phyloP scores from a whole-genome alignment of 2,888 invertebrate species.

The Drosophila niveifrons region DNA sequence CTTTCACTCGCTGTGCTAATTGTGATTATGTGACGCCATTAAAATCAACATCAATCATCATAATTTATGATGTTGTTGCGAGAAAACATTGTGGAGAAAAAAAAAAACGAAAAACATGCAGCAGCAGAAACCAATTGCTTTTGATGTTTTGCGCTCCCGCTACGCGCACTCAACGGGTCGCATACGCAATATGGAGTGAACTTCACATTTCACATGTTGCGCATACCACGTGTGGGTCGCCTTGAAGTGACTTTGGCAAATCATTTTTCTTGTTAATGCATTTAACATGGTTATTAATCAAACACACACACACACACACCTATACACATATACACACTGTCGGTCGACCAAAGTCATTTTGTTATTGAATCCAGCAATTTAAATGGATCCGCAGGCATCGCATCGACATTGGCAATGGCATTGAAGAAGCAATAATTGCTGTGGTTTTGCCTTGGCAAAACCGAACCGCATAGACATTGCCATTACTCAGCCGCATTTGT shows the following conservation, averaged over 20 bases:
- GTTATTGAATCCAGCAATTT: constrained; percentile 75
- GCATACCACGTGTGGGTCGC: constrained; percentile 49
- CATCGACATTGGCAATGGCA: constrained; percentile 45
- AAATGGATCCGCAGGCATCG: constrained; percentile 65
- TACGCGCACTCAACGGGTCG: constrained; percentile 22
- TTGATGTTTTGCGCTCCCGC: constrained; percentile 50
- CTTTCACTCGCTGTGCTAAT: constrained; percentile 38
- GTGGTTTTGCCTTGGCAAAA: constrained; percentile 56
- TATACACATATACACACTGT: constrained; percentile 17
- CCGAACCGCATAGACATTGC: constrained; percentile 40
- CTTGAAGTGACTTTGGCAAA: constrained; percentile 58
- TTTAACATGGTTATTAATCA: constrained; percentile 75
- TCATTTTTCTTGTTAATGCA: constrained; percentile 71
- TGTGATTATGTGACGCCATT: constrained; percentile 58
- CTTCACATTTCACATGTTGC: constrained; percentile 59
- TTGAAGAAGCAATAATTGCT: constrained; percentile 74
- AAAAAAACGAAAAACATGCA: constrained; percentile 22
- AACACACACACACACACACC: constrained; percentile 32
- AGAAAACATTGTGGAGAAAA: constrained; percentile 9
- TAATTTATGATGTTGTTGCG: constrained; percentile 64
- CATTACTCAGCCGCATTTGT: constrained; percentile 62
- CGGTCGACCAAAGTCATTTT: constrained; percentile 50
- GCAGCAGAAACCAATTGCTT: constrained; percentile 48
- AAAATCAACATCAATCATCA: constrained; percentile 71
- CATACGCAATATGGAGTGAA: constrained; percentile 26